phyloP scores from a whole-genome alignment of 2,113 vertebrate genomes.

The Tupaia tana region DNA sequence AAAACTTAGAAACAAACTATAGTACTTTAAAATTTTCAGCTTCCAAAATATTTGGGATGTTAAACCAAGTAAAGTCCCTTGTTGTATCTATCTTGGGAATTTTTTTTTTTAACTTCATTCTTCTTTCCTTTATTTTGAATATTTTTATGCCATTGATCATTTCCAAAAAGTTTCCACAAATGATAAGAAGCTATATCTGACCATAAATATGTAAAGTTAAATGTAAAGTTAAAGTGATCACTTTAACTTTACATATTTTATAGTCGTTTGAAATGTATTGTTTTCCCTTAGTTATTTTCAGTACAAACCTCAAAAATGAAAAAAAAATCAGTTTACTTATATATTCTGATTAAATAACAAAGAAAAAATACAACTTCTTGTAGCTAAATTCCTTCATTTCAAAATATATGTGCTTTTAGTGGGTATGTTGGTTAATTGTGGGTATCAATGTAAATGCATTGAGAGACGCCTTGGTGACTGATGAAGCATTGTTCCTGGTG shows the following conservation, averaged over 20 bases:
- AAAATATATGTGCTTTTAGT: neutral
- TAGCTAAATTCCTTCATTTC: neutral
- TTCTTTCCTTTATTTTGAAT: neutral
- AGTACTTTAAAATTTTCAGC: neutral
- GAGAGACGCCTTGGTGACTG: too few relatives aligned
- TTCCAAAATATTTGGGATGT: neutral
- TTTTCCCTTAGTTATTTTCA: neutral
- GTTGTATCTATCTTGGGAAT: neutral
- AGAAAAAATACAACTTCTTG: neutral
- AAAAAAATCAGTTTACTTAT: neutral
- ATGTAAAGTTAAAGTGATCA: too few relatives aligned
- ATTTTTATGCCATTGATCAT: neutral
- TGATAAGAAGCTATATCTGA: neutral
- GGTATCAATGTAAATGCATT: too few relatives aligned
- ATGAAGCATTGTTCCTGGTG: neutral
- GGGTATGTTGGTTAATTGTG: too few relatives aligned
- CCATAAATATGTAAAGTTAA: neutral
- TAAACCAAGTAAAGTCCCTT: neutral
- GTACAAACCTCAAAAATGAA: neutral
- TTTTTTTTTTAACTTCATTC: neutral
- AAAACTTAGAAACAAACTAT: neutral
- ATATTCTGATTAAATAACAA: neutral
- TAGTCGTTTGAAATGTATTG: neutral
- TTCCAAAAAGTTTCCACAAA: neutral
- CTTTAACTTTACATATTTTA: neutral